Evolutionary conservation across 1,140 invertebrate genomes (phyloP).

Genomic region (Ptiloglossa arizonensis): DNA sequence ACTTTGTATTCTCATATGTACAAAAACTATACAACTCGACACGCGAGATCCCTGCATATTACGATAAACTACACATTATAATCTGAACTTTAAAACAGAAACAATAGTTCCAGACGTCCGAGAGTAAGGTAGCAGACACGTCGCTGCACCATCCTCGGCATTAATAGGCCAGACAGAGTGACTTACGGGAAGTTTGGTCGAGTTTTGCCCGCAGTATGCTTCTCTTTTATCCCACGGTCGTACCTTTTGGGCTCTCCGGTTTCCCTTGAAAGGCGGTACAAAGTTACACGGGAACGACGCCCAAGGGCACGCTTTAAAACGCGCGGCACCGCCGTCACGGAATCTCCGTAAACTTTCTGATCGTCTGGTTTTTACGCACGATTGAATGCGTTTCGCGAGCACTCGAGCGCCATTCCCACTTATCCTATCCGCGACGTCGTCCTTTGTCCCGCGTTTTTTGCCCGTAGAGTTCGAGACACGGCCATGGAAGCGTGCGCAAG

Average conservation of each 20-base stretch:
- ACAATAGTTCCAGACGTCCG: slow-evolving; percentile 13
- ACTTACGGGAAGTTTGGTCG: slow-evolving; percentile 54
- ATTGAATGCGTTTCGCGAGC: background rate
- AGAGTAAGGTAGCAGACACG: slow-evolving; percentile 38
- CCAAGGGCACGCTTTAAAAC: slow-evolving; percentile 61
- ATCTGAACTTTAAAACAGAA: no score
- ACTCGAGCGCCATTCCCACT: background rate
- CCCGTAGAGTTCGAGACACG: background rate
- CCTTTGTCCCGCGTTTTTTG: background rate
- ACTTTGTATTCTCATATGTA: no score
- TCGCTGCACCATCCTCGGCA: slow-evolving; percentile 12
- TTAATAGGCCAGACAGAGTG: slow-evolving; percentile 55
- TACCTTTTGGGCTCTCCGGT: slow-evolving; percentile 7
- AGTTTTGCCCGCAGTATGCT: slow-evolving; percentile 52
- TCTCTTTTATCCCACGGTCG: slow-evolving; percentile 18
- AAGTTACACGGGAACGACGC: slow-evolving; percentile 49
- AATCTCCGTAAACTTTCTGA: slow-evolving; percentile 59
- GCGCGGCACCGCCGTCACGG: slow-evolving; percentile 42
- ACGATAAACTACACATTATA: no score
- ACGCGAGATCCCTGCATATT: no score
- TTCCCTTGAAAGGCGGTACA: slow-evolving; percentile 2
- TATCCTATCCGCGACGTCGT: no score
- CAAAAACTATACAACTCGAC: no score
- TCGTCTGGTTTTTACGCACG: slow-evolving; percentile 46
- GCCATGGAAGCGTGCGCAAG: background rate